Evolutionary conservation across 2,888 invertebrate species (phyloP), one percentile per base, ranked within the genome.

Genomic region (Cordylochernes scorpioides): DNA sequence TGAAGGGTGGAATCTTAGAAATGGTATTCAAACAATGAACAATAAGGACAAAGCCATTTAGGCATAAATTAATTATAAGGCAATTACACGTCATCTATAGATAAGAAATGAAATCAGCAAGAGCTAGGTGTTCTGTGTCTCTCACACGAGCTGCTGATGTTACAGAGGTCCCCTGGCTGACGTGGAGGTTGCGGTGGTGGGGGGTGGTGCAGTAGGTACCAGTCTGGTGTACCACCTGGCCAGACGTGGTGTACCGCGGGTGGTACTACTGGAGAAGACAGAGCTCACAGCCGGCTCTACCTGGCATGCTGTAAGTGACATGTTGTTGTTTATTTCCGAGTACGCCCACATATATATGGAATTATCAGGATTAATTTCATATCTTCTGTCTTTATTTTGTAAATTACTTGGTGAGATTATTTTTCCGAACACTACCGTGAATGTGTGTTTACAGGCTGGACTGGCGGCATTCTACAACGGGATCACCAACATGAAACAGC

Each of bases 211-310:
- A 16, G 49, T 53, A 8, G 56, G 56, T 5, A 44, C 45, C 28
- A 51, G 52, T 24, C 40, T 53, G 7, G 53, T 55, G 14, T 56
- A 56, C 35, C 55, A 57, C 38, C 43, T 56, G 17, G 47, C 54
- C 15, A 49, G 51, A 33, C 35, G 44, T 21, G 53, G 54, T 9
- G 41, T 47, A 32, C 47, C 49, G 30, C 41, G 46, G 26, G 53
- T 55, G 4, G 33, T 52, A 6, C 41, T 54, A 5, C 39, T 54
- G 14, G 54, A 54, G 35, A 51, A 50, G 34, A 40, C 46, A 3
- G 49, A 53, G 28, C 38, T 54, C 21, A 54, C 54, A 4, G 48
- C 51, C 8, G 54, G 54, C 2, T 52, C 52, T 2, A 55, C 54
- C 4, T 53, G 52, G 51, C 53, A 55, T 42, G 52, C 55, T 4